Base-by-base conservation (phyloP, 2,888 invertebrate genomes). In the Uropetala carovei region DNA sequence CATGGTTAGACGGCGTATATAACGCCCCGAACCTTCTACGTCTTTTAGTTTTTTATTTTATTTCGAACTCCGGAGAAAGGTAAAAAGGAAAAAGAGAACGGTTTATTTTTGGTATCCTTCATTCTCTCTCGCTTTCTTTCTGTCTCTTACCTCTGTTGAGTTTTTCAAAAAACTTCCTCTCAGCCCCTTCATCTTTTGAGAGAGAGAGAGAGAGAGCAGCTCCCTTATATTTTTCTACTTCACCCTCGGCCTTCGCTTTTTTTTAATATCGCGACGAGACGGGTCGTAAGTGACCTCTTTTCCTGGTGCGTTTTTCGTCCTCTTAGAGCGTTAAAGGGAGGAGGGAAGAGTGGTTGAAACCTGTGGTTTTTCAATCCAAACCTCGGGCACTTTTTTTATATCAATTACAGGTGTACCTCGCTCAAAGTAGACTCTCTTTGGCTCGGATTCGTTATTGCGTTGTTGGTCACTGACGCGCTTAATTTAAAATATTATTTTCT, bases 1-100 rank as follows among this genome's bases (percentile, higher is more conserved):
- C 75, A 22, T 75, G 75, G 22, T 75, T 75, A 75, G 75, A 75
- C 27, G 75, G 75, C 75, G 75, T 75, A 75, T 27, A 75, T 75
- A 27, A 75, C n/a, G 68, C 7, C 4, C 22, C 22, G 11, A 75
- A 75, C 22, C 27, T 75, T 75, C 27, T 27, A 4, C 75, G 43
- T 43, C 43, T 43, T 43, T 43, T 43, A 43, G 43, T 43, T 43
- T 43, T 43, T 43, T 43, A 43, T 75, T 75, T 75, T 75, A 75
- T 75, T 75, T 75, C 27, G 27, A 75, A 75, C 27, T 75, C 27
- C 75, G 43, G 43, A 43, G 43, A 43, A 43, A 43, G 43, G 43
- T 43, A 43, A 43, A 43, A 43, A 27, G 11, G 75, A 22, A 16
- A n/a, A 75, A n/a, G n/a, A n/a, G n/a, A 11, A 27, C 18, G 22